Evolutionary conservation across 2,113 vertebrate genomes (phyloP).

Genomic region (Aegotheles bennettii): DNA sequence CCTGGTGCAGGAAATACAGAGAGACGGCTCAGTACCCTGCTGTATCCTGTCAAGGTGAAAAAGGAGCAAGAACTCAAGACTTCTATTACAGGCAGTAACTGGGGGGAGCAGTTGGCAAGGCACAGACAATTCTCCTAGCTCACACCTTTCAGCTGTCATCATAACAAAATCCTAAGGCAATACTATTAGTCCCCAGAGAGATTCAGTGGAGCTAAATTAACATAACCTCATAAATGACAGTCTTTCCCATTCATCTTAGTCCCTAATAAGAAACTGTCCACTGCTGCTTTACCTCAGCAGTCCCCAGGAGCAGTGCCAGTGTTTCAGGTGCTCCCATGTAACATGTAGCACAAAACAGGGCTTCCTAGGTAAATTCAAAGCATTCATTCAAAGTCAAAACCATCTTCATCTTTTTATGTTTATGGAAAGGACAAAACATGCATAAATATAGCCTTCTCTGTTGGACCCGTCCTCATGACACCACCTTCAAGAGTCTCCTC

Average conservation of each 20-base stretch:
- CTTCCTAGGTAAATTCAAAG: not conserved
- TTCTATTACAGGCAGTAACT: not conserved
- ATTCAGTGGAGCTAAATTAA: constrained; percentile 4
- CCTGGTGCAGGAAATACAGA: not conserved
- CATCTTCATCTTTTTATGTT: not conserved
- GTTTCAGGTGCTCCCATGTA: not conserved
- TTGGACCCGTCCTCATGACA: not conserved
- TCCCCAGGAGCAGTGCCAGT: not conserved
- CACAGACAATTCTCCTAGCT: not conserved
- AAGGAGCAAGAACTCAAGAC: not conserved
- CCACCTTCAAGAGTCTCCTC: not conserved
- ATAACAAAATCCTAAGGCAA: constrained; percentile 32
- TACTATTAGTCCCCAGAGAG: not conserved
- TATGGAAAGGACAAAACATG: not conserved
- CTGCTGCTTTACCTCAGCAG: not conserved
- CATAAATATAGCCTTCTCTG: not conserved
- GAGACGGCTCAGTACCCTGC: not conserved
- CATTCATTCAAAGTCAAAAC: not conserved
- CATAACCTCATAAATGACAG: not conserved
- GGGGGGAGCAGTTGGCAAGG: not conserved
- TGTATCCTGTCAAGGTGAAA: not conserved
- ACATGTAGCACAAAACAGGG: not conserved
- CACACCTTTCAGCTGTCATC: not conserved
- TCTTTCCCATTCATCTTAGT: not conserved
- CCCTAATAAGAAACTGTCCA: not conserved